Evolutionary conservation across 2,113 vertebrate genomes (phyloP).

Genomic region (Cettia cetti): DNA sequence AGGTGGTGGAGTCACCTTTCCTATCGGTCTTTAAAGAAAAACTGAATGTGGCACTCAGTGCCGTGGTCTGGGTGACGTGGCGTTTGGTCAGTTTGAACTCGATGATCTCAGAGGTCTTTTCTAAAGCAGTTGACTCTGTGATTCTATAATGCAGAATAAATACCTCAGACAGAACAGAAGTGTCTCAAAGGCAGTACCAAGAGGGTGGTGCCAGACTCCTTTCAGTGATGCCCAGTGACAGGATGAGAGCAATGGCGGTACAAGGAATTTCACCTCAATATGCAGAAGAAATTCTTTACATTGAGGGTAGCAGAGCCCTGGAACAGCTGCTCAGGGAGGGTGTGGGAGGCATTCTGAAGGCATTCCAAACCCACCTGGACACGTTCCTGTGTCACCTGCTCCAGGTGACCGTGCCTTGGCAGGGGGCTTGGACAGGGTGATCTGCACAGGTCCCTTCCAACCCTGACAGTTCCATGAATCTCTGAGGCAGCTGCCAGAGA

Average conservation of each 20-base stretch:
- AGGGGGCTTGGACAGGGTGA: too few relatives aligned
- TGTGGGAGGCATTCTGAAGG: too few relatives aligned
- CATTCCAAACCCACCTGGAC: not conserved
- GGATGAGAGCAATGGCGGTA: not conserved
- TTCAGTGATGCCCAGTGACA: not conserved
- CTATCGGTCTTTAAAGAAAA: not conserved
- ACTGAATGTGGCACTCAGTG: not conserved
- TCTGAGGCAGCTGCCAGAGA: not conserved
- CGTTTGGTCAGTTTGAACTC: not conserved
- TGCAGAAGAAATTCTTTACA: not conserved
- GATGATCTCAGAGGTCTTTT: not conserved
- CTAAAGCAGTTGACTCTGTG: not conserved
- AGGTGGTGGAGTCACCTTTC: not conserved
- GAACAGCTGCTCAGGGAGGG: not conserved
- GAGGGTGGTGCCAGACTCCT: not conserved
- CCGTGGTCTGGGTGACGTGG: not conserved
- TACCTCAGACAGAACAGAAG: not conserved
- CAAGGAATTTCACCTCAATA: not conserved
- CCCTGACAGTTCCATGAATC: too few relatives aligned
- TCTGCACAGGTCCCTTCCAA: not conserved
- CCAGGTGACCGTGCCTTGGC: not conserved
- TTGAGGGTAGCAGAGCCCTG: not conserved
- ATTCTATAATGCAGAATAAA: not conserved
- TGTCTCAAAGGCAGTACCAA: not conserved
- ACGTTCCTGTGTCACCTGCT: not conserved